Evolutionary conservation across 2,888 invertebrate genomes (phyloP).

Genomic region (Amorpha juglandis): DNA sequence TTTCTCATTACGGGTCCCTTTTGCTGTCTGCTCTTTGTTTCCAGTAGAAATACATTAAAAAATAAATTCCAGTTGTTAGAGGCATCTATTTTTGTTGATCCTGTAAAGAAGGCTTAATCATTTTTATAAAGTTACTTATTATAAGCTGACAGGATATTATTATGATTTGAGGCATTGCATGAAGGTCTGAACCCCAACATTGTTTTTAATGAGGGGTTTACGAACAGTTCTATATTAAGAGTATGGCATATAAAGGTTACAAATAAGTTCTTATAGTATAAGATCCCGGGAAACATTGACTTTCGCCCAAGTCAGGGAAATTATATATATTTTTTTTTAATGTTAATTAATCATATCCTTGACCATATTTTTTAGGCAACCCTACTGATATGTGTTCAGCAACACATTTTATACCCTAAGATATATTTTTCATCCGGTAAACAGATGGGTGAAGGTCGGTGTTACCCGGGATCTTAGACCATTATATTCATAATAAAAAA

Average conservation of each 20-base stretch:
- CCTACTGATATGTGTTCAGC: no score
- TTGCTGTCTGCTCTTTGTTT: constrained; percentile 66
- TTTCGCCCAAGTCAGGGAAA: no score
- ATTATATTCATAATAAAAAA: no score
- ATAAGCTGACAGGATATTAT: neutral
- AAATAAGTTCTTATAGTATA: no score
- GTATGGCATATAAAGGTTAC: neutral
- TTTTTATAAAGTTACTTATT: constrained; percentile 5
- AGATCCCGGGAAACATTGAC: no score
- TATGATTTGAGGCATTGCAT: neutral
- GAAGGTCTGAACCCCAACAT: neutral
- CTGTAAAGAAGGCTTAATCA: constrained; percentile 40
- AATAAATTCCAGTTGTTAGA: constrained; percentile 24
- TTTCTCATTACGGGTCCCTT: constrained; percentile 69
- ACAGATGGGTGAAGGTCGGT: no score
- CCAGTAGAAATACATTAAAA: constrained; percentile 55
- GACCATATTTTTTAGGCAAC: no score
- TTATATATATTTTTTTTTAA: no score
- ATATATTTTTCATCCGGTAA: no score
- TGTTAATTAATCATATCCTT: no score
- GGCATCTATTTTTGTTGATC: constrained; percentile 40
- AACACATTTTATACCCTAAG: no score
- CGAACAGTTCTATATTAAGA: neutral
- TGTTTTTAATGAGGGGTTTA: neutral
- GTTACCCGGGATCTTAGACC: no score